Conservation (phyloP, 2,888 invertebrate species). For the Myopa tessellatipennis region DNA sequence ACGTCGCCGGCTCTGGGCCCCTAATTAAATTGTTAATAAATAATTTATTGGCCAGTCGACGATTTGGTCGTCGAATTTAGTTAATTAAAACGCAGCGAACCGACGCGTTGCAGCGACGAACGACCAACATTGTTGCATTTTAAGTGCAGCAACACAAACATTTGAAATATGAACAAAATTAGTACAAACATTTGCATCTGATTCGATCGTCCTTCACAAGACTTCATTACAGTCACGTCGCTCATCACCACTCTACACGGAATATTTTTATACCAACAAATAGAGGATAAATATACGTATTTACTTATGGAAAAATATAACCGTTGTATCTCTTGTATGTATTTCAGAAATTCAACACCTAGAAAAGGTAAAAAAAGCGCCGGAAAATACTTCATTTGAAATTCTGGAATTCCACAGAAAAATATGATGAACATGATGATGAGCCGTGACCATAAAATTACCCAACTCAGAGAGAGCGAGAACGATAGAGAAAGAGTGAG, state of each 20-base stretch:
- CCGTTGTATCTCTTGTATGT: no score
- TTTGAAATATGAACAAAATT: constrained; percentile 11
- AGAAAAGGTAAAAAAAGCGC: no score
- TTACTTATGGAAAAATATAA: no score
- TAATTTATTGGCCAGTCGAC: constrained; percentile 8
- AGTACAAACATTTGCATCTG: constrained; percentile 3
- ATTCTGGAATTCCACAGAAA: neutral
- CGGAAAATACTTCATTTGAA: neutral
- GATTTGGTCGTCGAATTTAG: constrained; percentile 15
- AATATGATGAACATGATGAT: neutral
- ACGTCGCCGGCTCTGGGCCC: neutral
- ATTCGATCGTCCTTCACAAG: neutral
- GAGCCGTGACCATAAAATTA: neutral
- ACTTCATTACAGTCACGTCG: no score
- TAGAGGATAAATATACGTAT: no score
- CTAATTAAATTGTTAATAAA: constrained; percentile 26
- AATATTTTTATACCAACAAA: no score
- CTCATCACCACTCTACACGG: no score
- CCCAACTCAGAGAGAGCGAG: neutral
- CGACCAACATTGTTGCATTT: neutral
- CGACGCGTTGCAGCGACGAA: neutral
- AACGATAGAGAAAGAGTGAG: neutral
- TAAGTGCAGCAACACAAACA: constrained; percentile 17
- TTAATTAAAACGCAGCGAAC: constrained; percentile 34
- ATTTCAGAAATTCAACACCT: no score